Conservation (phyloP, 2,888 invertebrate species). For the Gnatocerus cornutus region DNA sequence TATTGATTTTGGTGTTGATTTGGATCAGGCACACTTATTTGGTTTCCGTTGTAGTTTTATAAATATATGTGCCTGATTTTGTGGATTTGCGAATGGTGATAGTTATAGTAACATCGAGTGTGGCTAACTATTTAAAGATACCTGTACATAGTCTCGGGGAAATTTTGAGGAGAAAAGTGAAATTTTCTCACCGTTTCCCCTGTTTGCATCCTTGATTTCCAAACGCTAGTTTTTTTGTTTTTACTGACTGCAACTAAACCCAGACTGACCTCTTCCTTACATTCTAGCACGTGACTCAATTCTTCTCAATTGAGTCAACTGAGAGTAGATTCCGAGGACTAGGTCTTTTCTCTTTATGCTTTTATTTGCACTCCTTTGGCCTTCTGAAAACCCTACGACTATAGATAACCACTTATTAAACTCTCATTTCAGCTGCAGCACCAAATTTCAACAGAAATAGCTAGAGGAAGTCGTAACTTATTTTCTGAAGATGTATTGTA, state of each 20-base stretch:
- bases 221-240: conserved; percentile 38
- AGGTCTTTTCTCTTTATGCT: conserved; percentile 38
- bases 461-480: conserved; percentile 44
- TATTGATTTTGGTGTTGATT: conserved; percentile 47
- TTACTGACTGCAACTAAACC: conserved; percentile 27
- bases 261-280: conserved; percentile 22
- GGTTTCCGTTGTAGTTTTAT: conserved; percentile 8
- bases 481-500: conserved; percentile 51
- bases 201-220: conserved; percentile 33
- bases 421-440: conserved; percentile 56
- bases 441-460: conserved; percentile 58
- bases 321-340: conserved; percentile 28
- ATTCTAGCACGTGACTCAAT: conserved; percentile 23
- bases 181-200: background rate
- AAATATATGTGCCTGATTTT: conserved; percentile 37
- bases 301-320: conserved; percentile 34
- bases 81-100: conserved; percentile 11
- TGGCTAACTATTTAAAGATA: background rate
- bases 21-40: conserved; percentile 44
- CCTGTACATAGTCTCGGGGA: conserved; percentile 4
- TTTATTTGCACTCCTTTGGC: conserved; percentile 56
- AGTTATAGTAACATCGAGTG: conserved; percentile 3
- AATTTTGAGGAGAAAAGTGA: background rate
- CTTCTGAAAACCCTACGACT: conserved; percentile 40
- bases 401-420: conserved; percentile 22